Percentiles rank a stretch among this genome's conserved stretches.
These are phyloP conservation scores for Cerastis leucographa DNA, from an alignment of 2,888 invertebrate species.

Conservation along the genomic window DNA sequence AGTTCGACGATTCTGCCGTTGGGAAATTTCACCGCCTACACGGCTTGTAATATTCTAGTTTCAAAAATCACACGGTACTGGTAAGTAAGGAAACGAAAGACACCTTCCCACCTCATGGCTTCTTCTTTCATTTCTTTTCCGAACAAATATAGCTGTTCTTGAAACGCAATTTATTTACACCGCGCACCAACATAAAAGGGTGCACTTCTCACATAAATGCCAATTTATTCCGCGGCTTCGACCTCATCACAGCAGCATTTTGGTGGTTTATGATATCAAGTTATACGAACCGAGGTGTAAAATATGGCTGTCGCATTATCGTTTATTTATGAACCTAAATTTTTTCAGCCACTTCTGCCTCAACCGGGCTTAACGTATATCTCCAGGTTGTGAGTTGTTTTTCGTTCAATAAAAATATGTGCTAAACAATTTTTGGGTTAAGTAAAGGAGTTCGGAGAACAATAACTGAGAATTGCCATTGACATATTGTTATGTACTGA, in stretches of 20 bases:
- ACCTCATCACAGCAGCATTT: conserved; percentile 40
- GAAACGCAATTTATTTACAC: conserved; percentile 31
- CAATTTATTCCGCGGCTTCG: conserved; percentile 53
- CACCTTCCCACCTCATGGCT: background rate
- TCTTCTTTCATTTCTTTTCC: conserved; percentile 11
- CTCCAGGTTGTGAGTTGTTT: background rate
- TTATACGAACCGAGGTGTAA: conserved; percentile 35
- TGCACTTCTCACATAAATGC: conserved; percentile 49
- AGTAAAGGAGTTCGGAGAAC: background rate
- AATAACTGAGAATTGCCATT: background rate
- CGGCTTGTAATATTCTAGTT: background rate
- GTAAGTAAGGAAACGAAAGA: background rate
- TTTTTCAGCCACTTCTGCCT: conserved; percentile 26
- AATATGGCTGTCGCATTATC: conserved; percentile 37
- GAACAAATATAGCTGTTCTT: conserved; percentile 13
- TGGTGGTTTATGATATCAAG: conserved; percentile 42
- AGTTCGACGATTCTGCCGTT: background rate
- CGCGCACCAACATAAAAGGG: conserved; percentile 21
- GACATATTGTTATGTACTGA: background rate
- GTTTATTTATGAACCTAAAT: conserved; percentile 29
- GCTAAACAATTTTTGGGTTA: background rate
- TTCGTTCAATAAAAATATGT: conserved; percentile 1
- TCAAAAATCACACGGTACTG: background rate
- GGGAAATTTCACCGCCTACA: background rate
- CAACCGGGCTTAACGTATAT: conserved; percentile 15